phyloP scores from a whole-genome alignment of 2,888 invertebrate genomes.

The Hipparchia sbordonii region DNA sequence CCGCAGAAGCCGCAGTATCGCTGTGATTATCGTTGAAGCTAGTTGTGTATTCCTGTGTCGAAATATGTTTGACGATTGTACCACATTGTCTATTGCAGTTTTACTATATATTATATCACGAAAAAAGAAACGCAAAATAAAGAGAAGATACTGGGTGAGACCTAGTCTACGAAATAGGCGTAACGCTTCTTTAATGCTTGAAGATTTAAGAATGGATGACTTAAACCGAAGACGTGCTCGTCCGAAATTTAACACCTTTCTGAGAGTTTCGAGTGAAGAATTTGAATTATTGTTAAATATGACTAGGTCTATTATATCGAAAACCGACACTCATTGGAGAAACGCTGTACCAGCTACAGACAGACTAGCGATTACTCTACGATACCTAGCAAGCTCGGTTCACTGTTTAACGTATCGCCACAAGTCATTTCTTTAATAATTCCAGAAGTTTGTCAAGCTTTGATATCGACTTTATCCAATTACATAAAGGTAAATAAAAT shows the following conservation, averaged over 20 bases:
- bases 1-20: neutral
- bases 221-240: neutral
- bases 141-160: neutral
- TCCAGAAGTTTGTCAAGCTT: neutral
- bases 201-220: neutral
- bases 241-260: neutral
- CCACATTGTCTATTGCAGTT: neutral
- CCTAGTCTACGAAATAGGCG: neutral
- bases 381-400: neutral
- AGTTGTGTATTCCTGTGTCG: neutral
- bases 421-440: neutral
- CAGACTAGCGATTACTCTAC: neutral
- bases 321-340: neutral
- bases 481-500: neutral
- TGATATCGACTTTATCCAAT: neutral
- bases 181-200: neutral
- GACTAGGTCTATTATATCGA: no score
- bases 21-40: neutral
- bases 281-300: neutral
- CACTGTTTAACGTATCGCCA: neutral
- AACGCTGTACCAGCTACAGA: neutral
- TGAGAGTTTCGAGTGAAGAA: neutral
- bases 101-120: neutral
- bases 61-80: neutral
- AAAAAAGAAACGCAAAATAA: neutral